phyloP scores from a whole-genome alignment of 2,888 invertebrate species.

The Frankliniella fusca region DNA sequence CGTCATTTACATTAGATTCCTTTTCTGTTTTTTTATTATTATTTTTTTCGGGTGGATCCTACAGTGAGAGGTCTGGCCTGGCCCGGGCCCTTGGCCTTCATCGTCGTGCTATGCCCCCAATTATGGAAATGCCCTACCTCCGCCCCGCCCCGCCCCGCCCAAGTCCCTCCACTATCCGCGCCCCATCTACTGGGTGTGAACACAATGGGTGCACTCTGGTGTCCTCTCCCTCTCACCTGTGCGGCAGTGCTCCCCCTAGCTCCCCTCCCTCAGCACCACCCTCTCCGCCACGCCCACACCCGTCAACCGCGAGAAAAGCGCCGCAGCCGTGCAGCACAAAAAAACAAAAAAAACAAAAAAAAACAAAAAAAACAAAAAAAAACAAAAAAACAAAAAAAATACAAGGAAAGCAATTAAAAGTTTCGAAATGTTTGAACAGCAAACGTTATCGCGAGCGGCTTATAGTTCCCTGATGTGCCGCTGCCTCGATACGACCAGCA shows the following conservation, averaged over 20 bases:
- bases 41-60: not conserved
- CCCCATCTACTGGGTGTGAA: conserved; percentile 14
- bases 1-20: not conserved
- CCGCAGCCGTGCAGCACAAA: too few species aligned
- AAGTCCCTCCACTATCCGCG: not conserved
- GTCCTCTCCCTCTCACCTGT: not conserved
- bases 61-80: too few species aligned
- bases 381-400: too few species aligned
- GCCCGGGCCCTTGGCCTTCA: not conserved
- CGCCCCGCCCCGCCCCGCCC: not conserved
- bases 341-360: too few species aligned
- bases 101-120: not conserved
- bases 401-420: too few species aligned
- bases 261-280: not conserved
- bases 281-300: not conserved
- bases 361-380: too few species aligned
- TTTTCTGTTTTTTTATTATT: too few species aligned
- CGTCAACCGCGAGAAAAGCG: too few species aligned
- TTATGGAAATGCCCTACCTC: not conserved
- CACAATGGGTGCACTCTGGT: not conserved
- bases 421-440: too few species aligned
- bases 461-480: too few species aligned
- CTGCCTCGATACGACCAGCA: too few species aligned
- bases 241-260: not conserved
- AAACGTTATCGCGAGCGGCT: too few species aligned